phyloP scores from a whole-genome alignment of 2,113 vertebrate species.

The Pituophis catenifer region DNA sequence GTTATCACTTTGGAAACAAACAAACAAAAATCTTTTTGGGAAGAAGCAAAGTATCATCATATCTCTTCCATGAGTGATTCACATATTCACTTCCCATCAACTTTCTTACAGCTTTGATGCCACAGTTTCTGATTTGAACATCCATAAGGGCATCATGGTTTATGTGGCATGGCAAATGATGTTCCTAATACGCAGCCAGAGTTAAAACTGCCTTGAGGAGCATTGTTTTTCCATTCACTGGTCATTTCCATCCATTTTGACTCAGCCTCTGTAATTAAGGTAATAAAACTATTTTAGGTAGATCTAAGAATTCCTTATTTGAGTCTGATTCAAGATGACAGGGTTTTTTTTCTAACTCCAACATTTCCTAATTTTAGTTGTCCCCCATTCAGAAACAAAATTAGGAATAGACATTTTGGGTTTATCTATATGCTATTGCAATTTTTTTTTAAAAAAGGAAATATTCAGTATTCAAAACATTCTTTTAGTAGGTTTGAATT shows the following conservation, averaged over 20 bases:
- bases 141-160: background rate
- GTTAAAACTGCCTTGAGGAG: background rate
- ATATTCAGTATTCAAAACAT: background rate
- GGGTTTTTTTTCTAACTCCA: background rate
- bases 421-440: background rate
- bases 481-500: background rate
- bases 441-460: background rate
- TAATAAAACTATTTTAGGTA: background rate
- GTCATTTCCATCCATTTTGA: background rate
- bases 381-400: background rate
- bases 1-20: background rate
- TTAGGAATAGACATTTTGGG: background rate
- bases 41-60: background rate
- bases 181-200: background rate
- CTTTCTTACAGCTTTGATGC: background rate
- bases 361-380: background rate
- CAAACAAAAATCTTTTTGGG: background rate
- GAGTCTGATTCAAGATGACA: background rate
- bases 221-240: background rate
- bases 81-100: background rate
- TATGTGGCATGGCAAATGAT: background rate
- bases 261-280: background rate
- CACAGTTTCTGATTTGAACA: background rate
- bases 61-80: background rate
- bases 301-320: background rate